phyloP scores from a whole-genome alignment of 2,113 vertebrate species.

The Triplophysa dalaica region DNA sequence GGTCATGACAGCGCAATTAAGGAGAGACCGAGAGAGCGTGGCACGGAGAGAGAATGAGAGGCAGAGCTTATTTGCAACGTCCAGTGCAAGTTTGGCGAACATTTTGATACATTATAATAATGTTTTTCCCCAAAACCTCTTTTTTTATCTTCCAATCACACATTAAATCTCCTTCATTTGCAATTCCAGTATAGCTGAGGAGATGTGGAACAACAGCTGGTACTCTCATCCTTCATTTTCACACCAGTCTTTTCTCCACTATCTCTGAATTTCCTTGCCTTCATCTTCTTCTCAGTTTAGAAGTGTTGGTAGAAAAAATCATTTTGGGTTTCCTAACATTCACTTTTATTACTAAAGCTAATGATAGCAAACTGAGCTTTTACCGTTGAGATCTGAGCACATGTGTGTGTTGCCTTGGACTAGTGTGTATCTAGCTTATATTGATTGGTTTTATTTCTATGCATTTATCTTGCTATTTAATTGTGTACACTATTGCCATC shows the following conservation, averaged over 20 bases:
- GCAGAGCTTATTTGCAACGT: neutral
- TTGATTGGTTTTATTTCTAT: neutral
- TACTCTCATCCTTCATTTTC: neutral
- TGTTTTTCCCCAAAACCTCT: neutral
- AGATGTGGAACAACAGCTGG: slow-evolving; percentile 22
- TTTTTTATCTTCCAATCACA: slow-evolving; percentile 3
- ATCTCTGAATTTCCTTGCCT: neutral
- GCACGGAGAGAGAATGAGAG: slow-evolving; percentile 5
- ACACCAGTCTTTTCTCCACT: neutral
- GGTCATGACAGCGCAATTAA: slow-evolving; percentile 66
- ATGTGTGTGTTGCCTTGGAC: too few relatives aligned
- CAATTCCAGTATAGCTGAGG: neutral
- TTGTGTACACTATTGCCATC: too few relatives aligned
- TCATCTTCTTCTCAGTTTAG: slow-evolving; percentile 10
- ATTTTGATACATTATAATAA: neutral
- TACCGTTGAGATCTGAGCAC: neutral
- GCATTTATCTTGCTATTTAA: too few relatives aligned
- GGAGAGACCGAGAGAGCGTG: slow-evolving; percentile 47
- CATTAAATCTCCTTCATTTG: neutral
- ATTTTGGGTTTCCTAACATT: neutral
- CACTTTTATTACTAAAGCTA: neutral
- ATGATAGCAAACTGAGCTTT: neutral
- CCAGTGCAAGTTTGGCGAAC: neutral
- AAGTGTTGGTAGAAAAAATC: slow-evolving; percentile 17
- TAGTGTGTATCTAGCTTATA: too few relatives aligned